A percentile compares a stretch with the other conserved stretches of the same genome.
These are phyloP conservation scores for Dryobota labecula DNA, from an alignment of 2,888 invertebrate species.

Conservation along the genomic window DNA sequence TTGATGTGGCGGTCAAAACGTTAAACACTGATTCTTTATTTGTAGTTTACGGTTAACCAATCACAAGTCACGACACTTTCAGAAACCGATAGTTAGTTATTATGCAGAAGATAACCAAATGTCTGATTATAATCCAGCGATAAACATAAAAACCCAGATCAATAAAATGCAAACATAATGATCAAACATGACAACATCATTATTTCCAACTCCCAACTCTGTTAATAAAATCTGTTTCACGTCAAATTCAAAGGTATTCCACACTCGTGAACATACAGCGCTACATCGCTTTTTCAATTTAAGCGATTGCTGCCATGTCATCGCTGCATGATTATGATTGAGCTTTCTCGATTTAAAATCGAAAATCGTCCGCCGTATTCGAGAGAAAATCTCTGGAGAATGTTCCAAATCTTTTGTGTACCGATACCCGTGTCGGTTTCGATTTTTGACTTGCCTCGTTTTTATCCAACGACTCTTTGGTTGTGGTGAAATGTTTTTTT, in stretches of 20 bases:
- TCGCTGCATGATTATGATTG: conserved; percentile 48
- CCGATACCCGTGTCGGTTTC: conserved; percentile 11
- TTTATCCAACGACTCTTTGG: not conserved
- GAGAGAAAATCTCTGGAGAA: conserved; percentile 28
- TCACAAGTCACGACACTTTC: not conserved
- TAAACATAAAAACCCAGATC: not conserved
- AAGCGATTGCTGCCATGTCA: conserved; percentile 40
- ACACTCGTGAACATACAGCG: conserved; percentile 10
- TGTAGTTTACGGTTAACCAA: not conserved
- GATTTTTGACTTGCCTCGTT: conserved; percentile 8
- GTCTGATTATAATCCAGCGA: not conserved
- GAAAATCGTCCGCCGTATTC: conserved; percentile 16
- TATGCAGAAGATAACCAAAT: not conserved
- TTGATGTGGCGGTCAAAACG: no score
- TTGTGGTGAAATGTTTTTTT: not conserved
- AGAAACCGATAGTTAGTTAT: not conserved
- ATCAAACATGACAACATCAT: not conserved
- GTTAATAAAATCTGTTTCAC: not conserved
- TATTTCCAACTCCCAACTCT: not conserved
- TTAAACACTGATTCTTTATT: no score
- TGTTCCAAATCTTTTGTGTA: conserved; percentile 33
- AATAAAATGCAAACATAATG: not conserved
- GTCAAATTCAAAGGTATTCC: conserved; percentile 23
- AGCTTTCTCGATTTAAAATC: conserved; percentile 28
- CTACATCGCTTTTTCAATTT: conserved; percentile 46